Base-by-base conservation (phyloP, 2,888 invertebrate genomes). In the Hyles lineata region DNA sequence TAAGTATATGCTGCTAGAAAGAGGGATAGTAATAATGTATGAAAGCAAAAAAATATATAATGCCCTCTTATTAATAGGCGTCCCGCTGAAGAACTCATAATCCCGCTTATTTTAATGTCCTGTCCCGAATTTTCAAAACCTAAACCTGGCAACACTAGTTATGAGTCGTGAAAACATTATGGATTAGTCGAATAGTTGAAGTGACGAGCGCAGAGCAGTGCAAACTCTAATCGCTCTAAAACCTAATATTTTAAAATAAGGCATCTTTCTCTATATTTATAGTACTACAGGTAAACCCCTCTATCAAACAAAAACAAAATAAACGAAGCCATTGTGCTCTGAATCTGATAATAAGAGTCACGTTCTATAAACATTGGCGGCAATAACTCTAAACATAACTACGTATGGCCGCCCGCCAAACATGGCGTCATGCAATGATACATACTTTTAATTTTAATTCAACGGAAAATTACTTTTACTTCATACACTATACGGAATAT, bases 401-500 rank as follows among this genome's bases (percentile, higher is more conserved):
- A 17, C 67, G 21, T 21, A 67, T 67, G 67, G 67, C 67, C 23
- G 43, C 21, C 67, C 43, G 67, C 67, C 67, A 67, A 55, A 67
- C 9, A 67, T 50, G 43, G 67, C 43, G 67, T 67, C 67, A 50
- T 50, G 67, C 35, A 67, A 50, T 43, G 23, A 50, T 67, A 50
- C 67, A 25, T 60, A 60, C 23, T 50, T 43, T 63, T 50, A 67
- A 50, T 50, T 67, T 67, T 67, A 67, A 50, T 50, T 67, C 19
- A 67, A 50, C 67, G 67, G 43, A 67, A 67, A 67, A 67, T 67
- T 67, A 67, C 67, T 67, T 67, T 67, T 50, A 35, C 63, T 23
- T 50, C 61, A 32, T n/a, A 19, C 11, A 11, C 43, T 11, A 15
- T 43, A 11, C 17, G 32, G n/a, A 17, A 50, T 17, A 32, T 3